phyloP scores from a whole-genome alignment of 2,113 vertebrate species.

The Budorcas taxicolor region DNA sequence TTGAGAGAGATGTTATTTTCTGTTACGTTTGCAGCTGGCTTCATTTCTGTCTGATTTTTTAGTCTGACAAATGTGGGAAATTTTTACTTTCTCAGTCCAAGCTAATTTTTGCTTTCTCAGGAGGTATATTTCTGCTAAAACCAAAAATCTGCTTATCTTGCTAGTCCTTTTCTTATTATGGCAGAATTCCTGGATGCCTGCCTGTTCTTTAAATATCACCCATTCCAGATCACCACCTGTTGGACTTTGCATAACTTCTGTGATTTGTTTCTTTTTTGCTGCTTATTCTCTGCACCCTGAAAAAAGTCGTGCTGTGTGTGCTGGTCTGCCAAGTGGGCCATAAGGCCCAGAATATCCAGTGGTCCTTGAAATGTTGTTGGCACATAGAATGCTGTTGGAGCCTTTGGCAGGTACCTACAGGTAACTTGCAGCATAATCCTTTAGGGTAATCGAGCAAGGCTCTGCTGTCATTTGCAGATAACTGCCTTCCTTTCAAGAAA shows the following conservation, averaged over 20 bases:
- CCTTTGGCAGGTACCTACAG: not conserved
- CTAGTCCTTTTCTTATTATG: not conserved
- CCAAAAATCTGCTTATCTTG: not conserved
- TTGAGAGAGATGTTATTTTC: not conserved
- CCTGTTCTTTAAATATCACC: not conserved
- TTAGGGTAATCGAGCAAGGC: not conserved
- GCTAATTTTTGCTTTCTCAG: not conserved
- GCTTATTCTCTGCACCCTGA: not conserved
- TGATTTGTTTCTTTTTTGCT: not conserved
- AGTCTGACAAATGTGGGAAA: not conserved
- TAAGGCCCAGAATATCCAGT: not conserved
- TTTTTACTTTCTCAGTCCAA: not conserved
- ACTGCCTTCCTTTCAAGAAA: not conserved
- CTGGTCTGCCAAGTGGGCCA: not conserved
- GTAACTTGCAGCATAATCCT: not conserved
- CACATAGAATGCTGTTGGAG: not conserved
- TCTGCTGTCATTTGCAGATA: not conserved
- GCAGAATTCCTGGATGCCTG: not conserved
- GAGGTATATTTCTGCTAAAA: not conserved
- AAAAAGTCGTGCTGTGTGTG: not conserved
- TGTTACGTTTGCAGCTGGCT: not conserved
- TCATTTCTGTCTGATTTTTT: not conserved
- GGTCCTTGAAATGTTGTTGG: accelerated
- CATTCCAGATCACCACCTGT: not conserved
- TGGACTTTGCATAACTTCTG: not conserved